Percentiles rank a stretch among this genome's conserved stretches.
Conservation (phyloP, 2,113 vertebrate species). For the Dipodomys spectabilis region DNA sequence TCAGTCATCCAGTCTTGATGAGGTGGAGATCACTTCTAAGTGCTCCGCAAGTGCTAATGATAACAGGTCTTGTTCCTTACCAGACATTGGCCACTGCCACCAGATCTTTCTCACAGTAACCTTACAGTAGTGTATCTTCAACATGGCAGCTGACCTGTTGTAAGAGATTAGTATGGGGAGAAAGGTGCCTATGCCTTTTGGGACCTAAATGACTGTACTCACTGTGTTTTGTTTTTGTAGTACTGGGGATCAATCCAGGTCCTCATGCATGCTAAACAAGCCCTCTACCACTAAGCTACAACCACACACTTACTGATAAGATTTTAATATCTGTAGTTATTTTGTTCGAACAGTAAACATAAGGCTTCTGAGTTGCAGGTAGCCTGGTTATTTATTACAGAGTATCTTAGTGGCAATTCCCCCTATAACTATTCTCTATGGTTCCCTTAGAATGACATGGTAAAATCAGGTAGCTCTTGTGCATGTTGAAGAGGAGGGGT, state of each 20-base stretch:
- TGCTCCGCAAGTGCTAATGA: background rate
- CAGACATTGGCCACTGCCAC: background rate
- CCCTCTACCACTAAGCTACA: background rate
- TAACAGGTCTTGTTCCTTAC: background rate
- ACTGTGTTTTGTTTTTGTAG: too few relatives aligned
- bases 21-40: background rate
- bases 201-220: background rate
- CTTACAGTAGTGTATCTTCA: background rate
- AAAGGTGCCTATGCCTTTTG: background rate
- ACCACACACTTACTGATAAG: background rate
- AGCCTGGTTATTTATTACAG: background rate
- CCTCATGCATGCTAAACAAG: background rate
- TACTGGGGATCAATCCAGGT: background rate
- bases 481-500: background rate
- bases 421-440: background rate
- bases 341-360: background rate
- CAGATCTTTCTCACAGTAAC: background rate
- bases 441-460: background rate
- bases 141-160: background rate
- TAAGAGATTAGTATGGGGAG: background rate
- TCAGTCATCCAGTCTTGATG: background rate
- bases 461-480: background rate
- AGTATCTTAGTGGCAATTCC: background rate
- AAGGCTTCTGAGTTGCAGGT: background rate
- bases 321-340: background rate